Evolutionary conservation across 2,888 invertebrate species (phyloP).

Genomic region (Hedychridium roseum): DNA sequence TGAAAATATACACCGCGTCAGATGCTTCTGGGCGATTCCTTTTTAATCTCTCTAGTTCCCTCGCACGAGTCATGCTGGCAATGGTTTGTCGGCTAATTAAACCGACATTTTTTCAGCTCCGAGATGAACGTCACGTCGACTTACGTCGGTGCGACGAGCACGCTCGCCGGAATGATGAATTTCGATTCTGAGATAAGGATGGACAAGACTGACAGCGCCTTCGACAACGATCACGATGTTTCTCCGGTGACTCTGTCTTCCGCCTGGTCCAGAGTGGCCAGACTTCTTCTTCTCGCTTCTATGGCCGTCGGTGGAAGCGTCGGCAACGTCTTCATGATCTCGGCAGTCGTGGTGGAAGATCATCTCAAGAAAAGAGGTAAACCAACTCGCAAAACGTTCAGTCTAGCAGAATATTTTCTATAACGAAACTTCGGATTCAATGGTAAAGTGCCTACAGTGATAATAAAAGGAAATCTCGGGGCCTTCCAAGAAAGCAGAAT

Average conservation of each 20-base stretch:
- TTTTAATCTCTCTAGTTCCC: too few relatives aligned
- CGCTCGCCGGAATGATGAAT: constrained; percentile 40
- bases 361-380: constrained; percentile 74
- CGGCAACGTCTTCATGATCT: constrained; percentile 81
- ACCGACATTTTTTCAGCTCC: constrained; percentile 21
- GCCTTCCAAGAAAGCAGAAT: too few relatives aligned
- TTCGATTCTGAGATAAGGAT: constrained; percentile 42
- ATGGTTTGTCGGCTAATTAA: too few relatives aligned
- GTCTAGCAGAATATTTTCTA: too few relatives aligned
- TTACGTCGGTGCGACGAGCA: constrained; percentile 23
- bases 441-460: too few relatives aligned
- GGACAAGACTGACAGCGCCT: constrained; percentile 36
- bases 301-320: constrained; percentile 74
- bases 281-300: constrained; percentile 72
- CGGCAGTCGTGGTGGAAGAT: constrained; percentile 77
- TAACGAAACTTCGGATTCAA: too few relatives aligned
- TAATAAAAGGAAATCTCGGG: too few relatives aligned
- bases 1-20: too few relatives aligned
- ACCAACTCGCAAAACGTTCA: too few relatives aligned
- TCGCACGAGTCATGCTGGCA: too few relatives aligned
- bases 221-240: constrained; percentile 60
- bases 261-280: constrained; percentile 75
- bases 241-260: constrained; percentile 74
- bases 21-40: too few relatives aligned
- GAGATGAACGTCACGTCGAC: constrained; percentile 39